Percentiles rank a stretch among this genome's conserved stretches.
These are phyloP conservation scores for Haliclona indistincta DNA, from an alignment of 37 sponge, comb jelly and placozoan genomes.

Conservation along the genomic window DNA sequence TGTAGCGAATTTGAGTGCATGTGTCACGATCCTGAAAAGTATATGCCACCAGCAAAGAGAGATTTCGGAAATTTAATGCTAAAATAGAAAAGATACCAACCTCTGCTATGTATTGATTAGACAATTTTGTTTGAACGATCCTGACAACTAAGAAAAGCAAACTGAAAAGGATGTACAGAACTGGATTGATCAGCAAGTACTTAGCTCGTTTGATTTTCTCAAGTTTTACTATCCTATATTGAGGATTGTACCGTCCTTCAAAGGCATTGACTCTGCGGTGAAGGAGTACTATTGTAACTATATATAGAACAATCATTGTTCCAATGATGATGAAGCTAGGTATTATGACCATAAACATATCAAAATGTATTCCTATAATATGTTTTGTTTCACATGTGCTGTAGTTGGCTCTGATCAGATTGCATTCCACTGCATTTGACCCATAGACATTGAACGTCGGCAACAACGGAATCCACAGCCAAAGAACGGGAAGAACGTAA, in stretches of 20 bases:
- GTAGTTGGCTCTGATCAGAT: not conserved
- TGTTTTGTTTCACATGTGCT: not conserved
- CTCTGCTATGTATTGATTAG: not conserved
- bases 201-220: not conserved
- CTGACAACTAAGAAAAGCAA: not conserved
- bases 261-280: not conserved
- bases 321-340: not conserved
- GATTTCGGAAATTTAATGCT: not conserved
- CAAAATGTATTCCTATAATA: not conserved
- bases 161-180: not conserved
- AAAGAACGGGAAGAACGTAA: slow-evolving; percentile 16
- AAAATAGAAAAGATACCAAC: not conserved
- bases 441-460: slow-evolving; percentile 3
- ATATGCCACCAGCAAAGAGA: not conserved
- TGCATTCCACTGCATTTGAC: slow-evolving; percentile 23
- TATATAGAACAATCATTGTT: not conserved
- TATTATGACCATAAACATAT: not conserved
- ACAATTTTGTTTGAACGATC: not conserved
- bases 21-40: not conserved
- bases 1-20: not conserved
- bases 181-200: not conserved
- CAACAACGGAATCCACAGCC: slow-evolving; percentile 38
- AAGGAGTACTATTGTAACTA: not conserved
- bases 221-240: not conserved
- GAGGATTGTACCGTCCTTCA: not conserved